Conservation (phyloP, 2,888 invertebrate genomes). For the Agrilus cyanescens region DNA sequence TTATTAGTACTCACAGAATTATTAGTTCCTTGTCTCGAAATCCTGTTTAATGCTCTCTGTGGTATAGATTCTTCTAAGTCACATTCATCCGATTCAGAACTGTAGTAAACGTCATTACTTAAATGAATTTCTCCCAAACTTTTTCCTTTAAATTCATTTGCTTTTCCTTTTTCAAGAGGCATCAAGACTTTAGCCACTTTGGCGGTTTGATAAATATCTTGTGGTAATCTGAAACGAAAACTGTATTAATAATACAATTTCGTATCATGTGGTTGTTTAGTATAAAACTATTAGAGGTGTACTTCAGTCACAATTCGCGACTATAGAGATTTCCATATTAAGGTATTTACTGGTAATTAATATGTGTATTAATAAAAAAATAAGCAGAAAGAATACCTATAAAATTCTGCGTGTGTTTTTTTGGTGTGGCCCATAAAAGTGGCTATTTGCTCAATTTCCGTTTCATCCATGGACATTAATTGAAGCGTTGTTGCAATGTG, state of each 20-base stretch:
- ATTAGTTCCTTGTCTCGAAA: not conserved
- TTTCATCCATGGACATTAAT: slow-evolving; percentile 13
- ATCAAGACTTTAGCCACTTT: slow-evolving; percentile 4
- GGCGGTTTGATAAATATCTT: slow-evolving; percentile 6
- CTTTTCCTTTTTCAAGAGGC: slow-evolving; percentile 4
- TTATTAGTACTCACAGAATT: not conserved
- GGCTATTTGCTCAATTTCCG: slow-evolving; percentile 19
- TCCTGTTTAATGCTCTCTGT: too few species aligned
- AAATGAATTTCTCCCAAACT: slow-evolving; percentile 3
- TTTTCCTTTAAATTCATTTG: slow-evolving; percentile 4
- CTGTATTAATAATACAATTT: too few species aligned
- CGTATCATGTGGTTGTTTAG: too few species aligned
- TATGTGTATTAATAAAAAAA: too few species aligned
- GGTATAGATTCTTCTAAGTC: too few species aligned
- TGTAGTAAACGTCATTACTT: not conserved
- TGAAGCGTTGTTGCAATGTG: slow-evolving; percentile 17
- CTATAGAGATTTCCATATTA: too few species aligned
- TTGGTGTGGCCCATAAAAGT: slow-evolving; percentile 21
- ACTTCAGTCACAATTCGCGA: too few species aligned
- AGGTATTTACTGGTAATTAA: too few species aligned
- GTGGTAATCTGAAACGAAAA: slow-evolving; percentile 1
- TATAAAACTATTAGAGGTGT: too few species aligned
- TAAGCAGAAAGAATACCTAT: too few species aligned
- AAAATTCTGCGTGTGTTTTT: too few species aligned
- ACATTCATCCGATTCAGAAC: not conserved